A percentile compares a stretch with the other conserved stretches of the same genome.
These are phyloP conservation scores for Phalacrocorax aristotelis DNA, from an alignment of 2,113 vertebrate species.

Conservation along the genomic window DNA sequence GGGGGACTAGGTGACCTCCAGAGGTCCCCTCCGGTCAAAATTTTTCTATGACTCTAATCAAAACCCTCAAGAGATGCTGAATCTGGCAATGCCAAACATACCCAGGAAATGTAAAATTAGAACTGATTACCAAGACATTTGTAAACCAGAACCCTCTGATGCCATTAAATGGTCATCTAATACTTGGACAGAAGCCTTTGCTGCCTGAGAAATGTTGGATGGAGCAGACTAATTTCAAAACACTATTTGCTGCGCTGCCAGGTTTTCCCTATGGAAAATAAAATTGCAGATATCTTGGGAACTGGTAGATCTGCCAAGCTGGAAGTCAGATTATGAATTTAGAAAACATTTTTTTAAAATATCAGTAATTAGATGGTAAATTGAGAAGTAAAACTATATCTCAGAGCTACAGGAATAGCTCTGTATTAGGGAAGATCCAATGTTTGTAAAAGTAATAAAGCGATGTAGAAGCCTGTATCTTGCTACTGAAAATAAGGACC, in stretches of 20 bases:
- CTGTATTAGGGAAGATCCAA: neutral
- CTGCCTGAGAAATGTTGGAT: conserved; percentile 52
- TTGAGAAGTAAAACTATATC: neutral
- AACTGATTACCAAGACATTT: conserved; percentile 49
- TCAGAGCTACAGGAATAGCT: neutral
- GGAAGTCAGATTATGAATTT: neutral
- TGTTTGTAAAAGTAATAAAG: neutral
- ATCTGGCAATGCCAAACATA: conserved; percentile 10
- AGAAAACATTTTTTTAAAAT: neutral
- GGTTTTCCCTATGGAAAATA: conserved; percentile 51
- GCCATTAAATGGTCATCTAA: conserved; percentile 48
- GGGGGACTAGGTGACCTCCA: neutral
- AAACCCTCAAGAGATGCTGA: conserved; percentile 45
- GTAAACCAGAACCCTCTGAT: conserved; percentile 50
- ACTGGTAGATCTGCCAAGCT: conserved; percentile 21
- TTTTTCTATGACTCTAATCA: conserved; percentile 34
- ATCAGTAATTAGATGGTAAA: neutral
- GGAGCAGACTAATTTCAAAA: conserved; percentile 56
- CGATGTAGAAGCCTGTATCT: neutral
- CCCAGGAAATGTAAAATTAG: conserved; percentile 66
- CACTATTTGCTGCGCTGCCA: conserved; percentile 40
- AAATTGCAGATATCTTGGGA: conserved; percentile 46
- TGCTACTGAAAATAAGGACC: neutral
- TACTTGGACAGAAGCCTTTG: conserved; percentile 56
- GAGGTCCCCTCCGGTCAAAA: neutral